phyloP scores from a whole-genome alignment of 2,113 vertebrate genomes.

The Eira barbara region DNA sequence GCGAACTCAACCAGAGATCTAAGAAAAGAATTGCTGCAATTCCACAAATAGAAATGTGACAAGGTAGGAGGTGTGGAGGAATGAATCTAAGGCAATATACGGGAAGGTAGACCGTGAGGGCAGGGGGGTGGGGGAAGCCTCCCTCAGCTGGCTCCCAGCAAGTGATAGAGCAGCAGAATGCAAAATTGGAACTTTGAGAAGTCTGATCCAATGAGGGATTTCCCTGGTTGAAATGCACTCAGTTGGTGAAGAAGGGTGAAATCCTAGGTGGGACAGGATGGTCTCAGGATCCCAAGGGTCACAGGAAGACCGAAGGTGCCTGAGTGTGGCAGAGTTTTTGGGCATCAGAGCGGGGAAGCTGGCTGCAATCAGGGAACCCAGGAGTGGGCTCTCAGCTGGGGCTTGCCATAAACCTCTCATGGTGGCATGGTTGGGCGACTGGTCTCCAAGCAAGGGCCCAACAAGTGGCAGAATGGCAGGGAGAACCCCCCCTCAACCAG shows the following conservation, averaged over 20 bases:
- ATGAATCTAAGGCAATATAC: neutral
- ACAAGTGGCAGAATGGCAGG: neutral
- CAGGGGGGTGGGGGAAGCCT: fast-evolving
- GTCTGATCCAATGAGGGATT: neutral
- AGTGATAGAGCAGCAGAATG: neutral
- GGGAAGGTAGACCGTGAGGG: neutral
- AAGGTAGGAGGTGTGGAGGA: neutral
- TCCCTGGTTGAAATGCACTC: neutral
- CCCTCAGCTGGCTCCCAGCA: neutral
- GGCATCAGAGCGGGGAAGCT: neutral
- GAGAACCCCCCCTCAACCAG: no score
- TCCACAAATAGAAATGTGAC: neutral
- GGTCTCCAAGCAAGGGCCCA: neutral
- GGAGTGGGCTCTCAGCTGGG: neutral
- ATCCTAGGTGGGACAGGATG: neutral
- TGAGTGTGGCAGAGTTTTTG: neutral
- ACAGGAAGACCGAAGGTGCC: neutral
- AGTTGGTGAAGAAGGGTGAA: neutral
- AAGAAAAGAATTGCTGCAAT: neutral
- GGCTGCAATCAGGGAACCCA: neutral
- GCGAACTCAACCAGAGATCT: neutral
- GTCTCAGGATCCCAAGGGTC: neutral
- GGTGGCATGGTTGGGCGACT: neutral
- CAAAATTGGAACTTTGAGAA: neutral
- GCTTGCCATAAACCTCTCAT: neutral